Percentiles rank a stretch among this genome's conserved stretches.
phyloP scores from a whole-genome alignment of 2,888 invertebrate genomes.

The Hirtodrosophila cameraria region DNA sequence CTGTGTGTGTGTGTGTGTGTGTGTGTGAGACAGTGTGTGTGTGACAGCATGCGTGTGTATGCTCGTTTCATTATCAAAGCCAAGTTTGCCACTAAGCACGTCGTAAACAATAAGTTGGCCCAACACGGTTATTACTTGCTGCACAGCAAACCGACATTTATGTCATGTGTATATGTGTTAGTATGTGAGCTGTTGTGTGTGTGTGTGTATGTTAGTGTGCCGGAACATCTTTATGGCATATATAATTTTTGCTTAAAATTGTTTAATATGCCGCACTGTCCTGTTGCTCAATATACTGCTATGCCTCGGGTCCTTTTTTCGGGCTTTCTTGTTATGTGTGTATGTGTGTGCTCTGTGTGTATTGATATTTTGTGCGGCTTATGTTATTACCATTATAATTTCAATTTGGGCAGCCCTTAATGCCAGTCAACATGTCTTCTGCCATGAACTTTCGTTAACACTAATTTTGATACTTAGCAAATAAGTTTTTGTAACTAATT shows the following conservation, averaged over 20 bases:
- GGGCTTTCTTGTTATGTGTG: neutral
- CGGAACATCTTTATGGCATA: slow-evolving; percentile 68
- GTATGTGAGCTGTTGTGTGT: slow-evolving; percentile 7
- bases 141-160: slow-evolving; percentile 48
- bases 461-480: slow-evolving; percentile 34
- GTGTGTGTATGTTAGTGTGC: slow-evolving; percentile 15
- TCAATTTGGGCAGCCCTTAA: slow-evolving; percentile 63
- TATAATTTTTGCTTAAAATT: slow-evolving; percentile 74
- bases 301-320: neutral
- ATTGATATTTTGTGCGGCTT: slow-evolving; percentile 49
- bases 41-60: slow-evolving; percentile 38
- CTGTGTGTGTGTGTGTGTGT: slow-evolving; percentile 3
- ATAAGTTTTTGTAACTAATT: neutral
- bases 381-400: slow-evolving; percentile 67
- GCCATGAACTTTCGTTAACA: slow-evolving; percentile 31
- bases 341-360: slow-evolving; percentile 12
- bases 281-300: slow-evolving; percentile 45
- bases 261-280: slow-evolving; percentile 66
- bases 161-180: slow-evolving; percentile 10
- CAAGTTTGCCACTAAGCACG: slow-evolving; percentile 79
- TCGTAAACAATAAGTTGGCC: slow-evolving; percentile 79
- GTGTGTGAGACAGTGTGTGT: neutral
- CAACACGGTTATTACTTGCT: slow-evolving; percentile 59
- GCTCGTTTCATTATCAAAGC: slow-evolving; percentile 74
- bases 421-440: slow-evolving; percentile 35